Evolutionary conservation across 2,888 invertebrate genomes (phyloP).

Genomic region (Galeruca laticollis): DNA sequence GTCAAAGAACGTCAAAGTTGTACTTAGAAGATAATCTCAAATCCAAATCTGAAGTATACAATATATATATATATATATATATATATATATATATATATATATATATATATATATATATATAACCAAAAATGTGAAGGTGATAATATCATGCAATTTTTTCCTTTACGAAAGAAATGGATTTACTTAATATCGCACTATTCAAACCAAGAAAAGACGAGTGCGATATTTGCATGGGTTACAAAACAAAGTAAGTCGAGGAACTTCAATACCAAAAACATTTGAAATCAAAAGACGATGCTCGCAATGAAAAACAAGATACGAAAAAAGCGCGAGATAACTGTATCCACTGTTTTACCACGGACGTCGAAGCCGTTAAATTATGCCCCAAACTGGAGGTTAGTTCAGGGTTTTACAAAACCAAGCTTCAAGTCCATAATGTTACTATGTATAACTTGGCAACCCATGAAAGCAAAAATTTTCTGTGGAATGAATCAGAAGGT

Average conservation of each 20-base stretch:
- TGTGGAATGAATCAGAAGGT: slow-evolving; percentile 38
- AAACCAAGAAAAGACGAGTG: slow-evolving; percentile 33
- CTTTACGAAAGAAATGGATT: slow-evolving; percentile 30
- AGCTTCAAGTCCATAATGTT: no score
- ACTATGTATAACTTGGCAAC: slow-evolving; percentile 48
- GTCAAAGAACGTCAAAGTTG: no score
- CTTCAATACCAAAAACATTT: slow-evolving; percentile 31
- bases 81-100: no score
- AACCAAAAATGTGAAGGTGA: slow-evolving; percentile 3
- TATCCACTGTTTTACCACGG: slow-evolving; percentile 31
- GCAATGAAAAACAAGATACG: slow-evolving; percentile 34
- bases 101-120: no score
- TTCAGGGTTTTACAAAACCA: slow-evolving; percentile 56
- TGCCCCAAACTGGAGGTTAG: slow-evolving; percentile 53
- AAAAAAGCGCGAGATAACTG: slow-evolving; percentile 35
- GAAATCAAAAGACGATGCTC: slow-evolving; percentile 35
- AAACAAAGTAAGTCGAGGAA: no score
- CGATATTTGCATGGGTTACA: slow-evolving; percentile 29
- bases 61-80: no score
- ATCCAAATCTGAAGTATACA: no score
- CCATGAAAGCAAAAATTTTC: slow-evolving; percentile 44
- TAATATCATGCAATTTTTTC: background rate
- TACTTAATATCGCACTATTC: slow-evolving; percentile 33
- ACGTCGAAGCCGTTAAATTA: slow-evolving; percentile 53
- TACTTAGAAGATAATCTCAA: no score